phyloP scores from a whole-genome alignment of 2,888 invertebrate species.

The Malthinus flaveolus region DNA sequence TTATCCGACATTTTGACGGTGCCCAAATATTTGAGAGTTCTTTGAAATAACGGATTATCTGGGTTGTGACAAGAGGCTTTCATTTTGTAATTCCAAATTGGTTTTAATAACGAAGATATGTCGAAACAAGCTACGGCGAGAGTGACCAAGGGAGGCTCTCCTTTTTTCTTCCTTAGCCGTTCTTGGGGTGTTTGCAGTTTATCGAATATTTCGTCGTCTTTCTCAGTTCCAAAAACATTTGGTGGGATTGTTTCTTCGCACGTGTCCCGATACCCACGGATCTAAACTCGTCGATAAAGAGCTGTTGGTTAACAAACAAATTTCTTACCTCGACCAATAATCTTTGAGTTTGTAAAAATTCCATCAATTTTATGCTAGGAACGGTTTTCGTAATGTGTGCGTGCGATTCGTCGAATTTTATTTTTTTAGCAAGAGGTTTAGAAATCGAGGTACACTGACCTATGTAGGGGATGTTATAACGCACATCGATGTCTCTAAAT shows the following conservation, averaged over 20 bases:
- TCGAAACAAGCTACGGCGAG: slow-evolving; percentile 32
- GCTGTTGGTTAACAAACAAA: background rate
- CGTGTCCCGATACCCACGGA: slow-evolving; percentile 24
- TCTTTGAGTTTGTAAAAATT: slow-evolving; percentile 31
- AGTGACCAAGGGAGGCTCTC: slow-evolving; percentile 19
- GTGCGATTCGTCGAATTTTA: slow-evolving; percentile 34
- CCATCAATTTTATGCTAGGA: slow-evolving; percentile 25
- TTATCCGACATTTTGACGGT: slow-evolving; percentile 10
- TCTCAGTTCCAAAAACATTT: slow-evolving; percentile 28
- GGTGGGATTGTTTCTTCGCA: background rate
- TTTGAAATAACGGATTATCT: slow-evolving; percentile 22
- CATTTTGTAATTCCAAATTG: slow-evolving; percentile 28
- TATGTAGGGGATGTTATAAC: slow-evolving; percentile 31
- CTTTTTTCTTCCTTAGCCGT: slow-evolving; percentile 12
- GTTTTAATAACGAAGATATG: slow-evolving; percentile 28
- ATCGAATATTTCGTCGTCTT: slow-evolving; percentile 18
- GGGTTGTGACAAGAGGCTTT: slow-evolving; percentile 30
- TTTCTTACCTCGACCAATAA: slow-evolving; percentile 31
- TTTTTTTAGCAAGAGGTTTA: slow-evolving; percentile 22
- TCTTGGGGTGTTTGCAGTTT: slow-evolving; percentile 15
- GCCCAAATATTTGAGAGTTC: background rate
- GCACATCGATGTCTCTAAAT: slow-evolving; percentile 31
- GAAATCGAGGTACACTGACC: slow-evolving; percentile 25
- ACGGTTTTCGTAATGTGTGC: slow-evolving; percentile 31
- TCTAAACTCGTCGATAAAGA: slow-evolving; percentile 4